Evolutionary conservation across 2,113 vertebrate species (phyloP).

Genomic region (Notiomystis cincta): DNA sequence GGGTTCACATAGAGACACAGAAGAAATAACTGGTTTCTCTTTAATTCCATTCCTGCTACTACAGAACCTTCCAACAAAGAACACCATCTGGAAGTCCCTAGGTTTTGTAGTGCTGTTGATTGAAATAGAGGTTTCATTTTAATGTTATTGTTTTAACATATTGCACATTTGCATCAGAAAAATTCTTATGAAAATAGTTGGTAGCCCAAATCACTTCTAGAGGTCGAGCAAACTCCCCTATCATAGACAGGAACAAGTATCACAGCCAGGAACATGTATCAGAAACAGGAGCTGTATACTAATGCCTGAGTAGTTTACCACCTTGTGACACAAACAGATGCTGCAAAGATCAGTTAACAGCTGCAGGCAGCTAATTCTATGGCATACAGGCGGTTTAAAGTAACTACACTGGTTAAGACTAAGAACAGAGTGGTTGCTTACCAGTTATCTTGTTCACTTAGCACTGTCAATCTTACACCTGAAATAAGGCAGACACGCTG

Average conservation of each 20-base stretch:
- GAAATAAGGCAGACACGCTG: not conserved
- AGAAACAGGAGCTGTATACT: not conserved
- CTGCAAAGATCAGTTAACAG: not conserved
- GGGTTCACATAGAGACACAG: not conserved
- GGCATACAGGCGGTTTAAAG: not conserved
- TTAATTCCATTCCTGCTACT: not conserved
- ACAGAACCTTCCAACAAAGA: not conserved
- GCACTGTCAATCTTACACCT: not conserved
- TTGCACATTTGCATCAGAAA: not conserved
- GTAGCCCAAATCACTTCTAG: not conserved
- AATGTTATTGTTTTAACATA: not conserved
- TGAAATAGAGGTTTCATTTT: not conserved
- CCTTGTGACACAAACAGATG: not conserved
- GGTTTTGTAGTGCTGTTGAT: not conserved
- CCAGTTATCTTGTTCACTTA: not conserved
- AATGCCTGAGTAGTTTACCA: not conserved
- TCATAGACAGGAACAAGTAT: not conserved
- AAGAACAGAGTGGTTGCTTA: not conserved
- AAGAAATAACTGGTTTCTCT: not conserved
- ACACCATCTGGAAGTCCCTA: accelerated
- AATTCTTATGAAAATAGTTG: not conserved
- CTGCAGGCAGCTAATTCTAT: not conserved
- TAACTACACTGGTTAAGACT: not conserved
- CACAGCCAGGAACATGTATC: not conserved
- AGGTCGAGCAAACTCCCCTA: not conserved